Conservation (phyloP, 2,113 vertebrate species). For the Elephantulus edwardii region DNA sequence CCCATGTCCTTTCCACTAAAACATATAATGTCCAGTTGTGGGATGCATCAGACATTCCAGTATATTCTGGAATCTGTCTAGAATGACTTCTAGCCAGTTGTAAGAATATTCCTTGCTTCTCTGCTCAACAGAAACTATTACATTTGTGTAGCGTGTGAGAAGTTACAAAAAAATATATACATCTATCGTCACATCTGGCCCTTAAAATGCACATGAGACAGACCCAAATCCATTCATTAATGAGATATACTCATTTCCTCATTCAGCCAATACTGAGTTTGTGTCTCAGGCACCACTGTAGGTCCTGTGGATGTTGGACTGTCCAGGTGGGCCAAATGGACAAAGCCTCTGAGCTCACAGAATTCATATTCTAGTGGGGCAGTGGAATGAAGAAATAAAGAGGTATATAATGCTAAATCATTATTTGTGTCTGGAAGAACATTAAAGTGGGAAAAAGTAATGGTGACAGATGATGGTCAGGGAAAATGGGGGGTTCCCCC, state of each 20-base stretch:
- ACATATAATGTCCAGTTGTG: neutral
- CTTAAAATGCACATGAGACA: neutral
- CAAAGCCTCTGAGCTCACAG: neutral
- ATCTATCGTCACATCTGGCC: neutral
- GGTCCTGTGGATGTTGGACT: neutral
- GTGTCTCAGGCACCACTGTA: neutral
- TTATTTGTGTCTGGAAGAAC: neutral
- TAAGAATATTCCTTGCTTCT: neutral
- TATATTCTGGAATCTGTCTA: neutral
- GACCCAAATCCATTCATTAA: neutral
- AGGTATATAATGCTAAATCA: neutral
- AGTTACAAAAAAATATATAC: neutral
- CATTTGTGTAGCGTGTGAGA: neutral
- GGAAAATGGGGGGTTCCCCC: no score
- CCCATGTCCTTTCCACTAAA: neutral
- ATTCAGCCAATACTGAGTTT: neutral
- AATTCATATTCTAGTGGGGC: neutral
- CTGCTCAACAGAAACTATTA: neutral
- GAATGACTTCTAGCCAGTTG: neutral
- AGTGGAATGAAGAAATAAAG: constrained; percentile 33
- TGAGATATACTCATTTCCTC: constrained; percentile 8
- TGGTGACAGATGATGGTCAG: neutral
- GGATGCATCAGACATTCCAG: neutral
- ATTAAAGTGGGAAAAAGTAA: neutral
- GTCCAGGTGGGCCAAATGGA: neutral